Percentiles rank a stretch among this genome's conserved stretches.
Evolutionary conservation across 2,797 vertebrate species (phyloP).

Genomic region (Tokudaia tokunoshimensis): DNA sequence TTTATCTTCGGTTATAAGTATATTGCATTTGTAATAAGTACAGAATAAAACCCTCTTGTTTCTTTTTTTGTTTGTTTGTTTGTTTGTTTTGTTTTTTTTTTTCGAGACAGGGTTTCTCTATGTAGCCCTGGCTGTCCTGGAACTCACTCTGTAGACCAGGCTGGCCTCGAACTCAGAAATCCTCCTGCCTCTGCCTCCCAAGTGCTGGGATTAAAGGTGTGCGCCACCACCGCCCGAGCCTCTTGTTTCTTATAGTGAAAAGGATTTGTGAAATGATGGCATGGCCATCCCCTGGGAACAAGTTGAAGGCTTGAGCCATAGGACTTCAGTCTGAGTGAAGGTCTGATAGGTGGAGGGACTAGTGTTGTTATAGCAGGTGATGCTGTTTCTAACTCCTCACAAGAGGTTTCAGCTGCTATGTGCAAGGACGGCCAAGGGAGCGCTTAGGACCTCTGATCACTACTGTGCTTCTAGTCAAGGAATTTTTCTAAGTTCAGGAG

Average conservation of each 20-base stretch:
- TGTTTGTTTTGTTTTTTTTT: no score
- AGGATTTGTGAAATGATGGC: neutral
- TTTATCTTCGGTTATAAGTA: neutral
- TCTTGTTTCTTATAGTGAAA: neutral
- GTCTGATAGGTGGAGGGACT: neutral
- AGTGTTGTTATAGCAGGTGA: neutral
- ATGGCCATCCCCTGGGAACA: neutral
- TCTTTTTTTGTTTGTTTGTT: no score
- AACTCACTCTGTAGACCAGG: no score
- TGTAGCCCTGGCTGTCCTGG: no score
- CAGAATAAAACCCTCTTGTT: neutral
- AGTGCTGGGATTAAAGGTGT: no score
- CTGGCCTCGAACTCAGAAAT: no score
- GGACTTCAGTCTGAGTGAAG: neutral
- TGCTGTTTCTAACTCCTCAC: neutral
- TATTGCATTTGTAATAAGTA: neutral
- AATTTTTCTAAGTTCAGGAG: neutral
- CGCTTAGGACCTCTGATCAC: neutral
- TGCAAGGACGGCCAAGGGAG: neutral
- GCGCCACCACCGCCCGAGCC: no score
- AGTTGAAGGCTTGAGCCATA: neutral
- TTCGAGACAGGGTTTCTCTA: no score
- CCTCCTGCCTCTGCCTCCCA: no score
- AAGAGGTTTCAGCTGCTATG: neutral
- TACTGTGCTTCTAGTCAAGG: neutral